These are phyloP conservation scores for Eulacestoma nigropectus DNA, from an alignment of 2,113 vertebrate species.

Conservation along the genomic window DNA sequence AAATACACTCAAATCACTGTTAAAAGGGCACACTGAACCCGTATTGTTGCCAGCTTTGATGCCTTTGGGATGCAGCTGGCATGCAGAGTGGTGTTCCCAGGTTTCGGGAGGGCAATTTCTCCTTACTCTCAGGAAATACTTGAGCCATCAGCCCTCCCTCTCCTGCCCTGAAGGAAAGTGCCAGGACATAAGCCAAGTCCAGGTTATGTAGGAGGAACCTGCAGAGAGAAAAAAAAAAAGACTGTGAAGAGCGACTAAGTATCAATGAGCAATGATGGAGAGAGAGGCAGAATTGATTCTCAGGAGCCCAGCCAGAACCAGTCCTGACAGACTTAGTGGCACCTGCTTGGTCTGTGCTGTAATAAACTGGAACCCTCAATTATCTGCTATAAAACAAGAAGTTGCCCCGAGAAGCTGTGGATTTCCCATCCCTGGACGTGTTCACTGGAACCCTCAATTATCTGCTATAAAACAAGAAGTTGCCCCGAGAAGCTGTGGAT, in stretches of 20 bases:
- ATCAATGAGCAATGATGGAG: not conserved
- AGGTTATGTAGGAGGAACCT: not conserved
- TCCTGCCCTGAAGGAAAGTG: not conserved
- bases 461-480: not conserved
- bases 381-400: not conserved
- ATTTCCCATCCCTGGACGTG: not conserved
- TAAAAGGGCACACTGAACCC: not conserved
- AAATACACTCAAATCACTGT: not conserved
- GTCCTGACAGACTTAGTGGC: not conserved
- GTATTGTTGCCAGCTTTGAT: not conserved
- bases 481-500: not conserved
- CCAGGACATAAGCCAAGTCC: not conserved
- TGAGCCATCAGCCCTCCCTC: not conserved
- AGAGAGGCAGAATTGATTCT: not conserved
- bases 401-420: not conserved
- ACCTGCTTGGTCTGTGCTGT: not conserved
- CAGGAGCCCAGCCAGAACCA: not conserved
- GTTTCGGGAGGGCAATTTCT: not conserved
- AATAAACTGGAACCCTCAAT: not conserved
- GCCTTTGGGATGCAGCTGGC: not conserved
- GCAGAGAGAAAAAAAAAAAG: not conserved
- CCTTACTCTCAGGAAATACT: not conserved
- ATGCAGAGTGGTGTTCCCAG: not conserved
- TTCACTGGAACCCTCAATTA: not conserved
- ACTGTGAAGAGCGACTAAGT: not conserved